Base-by-base conservation (phyloP, 2,113 vertebrate genomes). In the Vireo altiloquus region DNA sequence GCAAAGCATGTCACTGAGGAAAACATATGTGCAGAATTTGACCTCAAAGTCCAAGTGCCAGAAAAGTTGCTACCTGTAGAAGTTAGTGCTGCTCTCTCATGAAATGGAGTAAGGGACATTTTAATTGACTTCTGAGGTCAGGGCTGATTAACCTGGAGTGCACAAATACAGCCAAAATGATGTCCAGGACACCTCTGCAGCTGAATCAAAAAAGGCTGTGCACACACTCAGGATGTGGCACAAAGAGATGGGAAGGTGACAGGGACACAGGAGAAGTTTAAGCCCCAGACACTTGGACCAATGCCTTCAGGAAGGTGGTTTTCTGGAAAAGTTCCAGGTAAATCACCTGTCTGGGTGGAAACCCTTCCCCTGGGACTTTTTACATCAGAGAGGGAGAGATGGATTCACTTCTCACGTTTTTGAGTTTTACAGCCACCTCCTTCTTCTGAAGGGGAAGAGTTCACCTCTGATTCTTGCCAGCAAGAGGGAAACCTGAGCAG, bases 121-220 rank as follows among this genome's bases (percentile, higher is more conserved):
- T 79, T 39, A 76, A 57, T 13, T 82, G 25, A 46, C 33, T 86
- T 65, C 20, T 30, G 13, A 57, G 14, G n/a, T 40, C 50, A 59
- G 31, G 22, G 21, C 0, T 30, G 49, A 66, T 68, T 42, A 70
- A 52, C 8, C 6, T 35, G 27, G 12, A 60, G 20, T 2, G 7
- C 27, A 37, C 17, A 64, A 47, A 60, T 7, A 52, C 13, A 64
- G 65, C 24, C 40, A 11, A 75, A 83, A 33, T 1, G 0, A 46
- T 10, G 28, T 35, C 27, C 61, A 40, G 5, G 42, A 50, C 35
- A 59, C 0, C 2, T 28, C 6, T 2, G 5, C 1, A 15, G 56
- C 33, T 33, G 77, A 64, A 54, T 18, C 24, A 35, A 74, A 64
- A 25, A 17, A 0, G 6, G 20, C 13, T 25, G 27, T 37, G 75